These are phyloP conservation scores for Lypha dubia DNA, from an alignment of 2,888 invertebrate genomes.

Conservation along the genomic window DNA sequence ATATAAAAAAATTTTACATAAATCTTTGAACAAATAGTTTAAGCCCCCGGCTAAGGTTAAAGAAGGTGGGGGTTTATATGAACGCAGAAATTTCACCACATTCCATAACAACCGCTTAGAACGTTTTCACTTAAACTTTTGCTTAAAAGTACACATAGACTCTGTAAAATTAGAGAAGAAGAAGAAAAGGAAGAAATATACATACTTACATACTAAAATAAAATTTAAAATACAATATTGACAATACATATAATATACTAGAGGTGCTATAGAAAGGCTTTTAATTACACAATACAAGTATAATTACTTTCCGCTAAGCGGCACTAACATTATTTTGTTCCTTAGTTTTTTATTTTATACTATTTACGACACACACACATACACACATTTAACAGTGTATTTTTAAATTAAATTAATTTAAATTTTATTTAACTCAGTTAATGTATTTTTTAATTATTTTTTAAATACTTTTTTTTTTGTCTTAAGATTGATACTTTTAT, in stretches of 20 bases:
- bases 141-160: slow-evolving; percentile 43
- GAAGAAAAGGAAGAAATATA: not conserved
- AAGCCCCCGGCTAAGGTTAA: not conserved
- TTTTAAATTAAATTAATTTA: slow-evolving; percentile 67
- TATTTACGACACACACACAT: slow-evolving; percentile 28
- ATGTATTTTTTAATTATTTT: slow-evolving; percentile 35
- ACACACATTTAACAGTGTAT: slow-evolving; percentile 51
- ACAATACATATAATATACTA: slow-evolving; percentile 75
- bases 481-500: slow-evolving; percentile 74
- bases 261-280: slow-evolving; percentile 81
- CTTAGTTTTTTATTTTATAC: slow-evolving; percentile 59
- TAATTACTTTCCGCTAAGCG: slow-evolving; percentile 74
- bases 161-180: slow-evolving; percentile 13
- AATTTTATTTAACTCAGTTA: slow-evolving; percentile 50
- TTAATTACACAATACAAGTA: slow-evolving; percentile 73
- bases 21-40: slow-evolving; percentile 35
- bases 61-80: slow-evolving; percentile 7
- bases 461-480: slow-evolving; percentile 64
- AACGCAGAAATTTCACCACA: slow-evolving; percentile 69
- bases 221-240: slow-evolving; percentile 62
- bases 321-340: slow-evolving; percentile 68
- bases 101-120: slow-evolving; percentile 70
- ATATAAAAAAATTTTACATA: not conserved
- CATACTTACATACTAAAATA: slow-evolving; percentile 4
- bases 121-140: slow-evolving; percentile 44